These are phyloP conservation scores for Apodemus agrarius DNA, from an alignment of 2,797 vertebrate species.

Conservation along the genomic window DNA sequence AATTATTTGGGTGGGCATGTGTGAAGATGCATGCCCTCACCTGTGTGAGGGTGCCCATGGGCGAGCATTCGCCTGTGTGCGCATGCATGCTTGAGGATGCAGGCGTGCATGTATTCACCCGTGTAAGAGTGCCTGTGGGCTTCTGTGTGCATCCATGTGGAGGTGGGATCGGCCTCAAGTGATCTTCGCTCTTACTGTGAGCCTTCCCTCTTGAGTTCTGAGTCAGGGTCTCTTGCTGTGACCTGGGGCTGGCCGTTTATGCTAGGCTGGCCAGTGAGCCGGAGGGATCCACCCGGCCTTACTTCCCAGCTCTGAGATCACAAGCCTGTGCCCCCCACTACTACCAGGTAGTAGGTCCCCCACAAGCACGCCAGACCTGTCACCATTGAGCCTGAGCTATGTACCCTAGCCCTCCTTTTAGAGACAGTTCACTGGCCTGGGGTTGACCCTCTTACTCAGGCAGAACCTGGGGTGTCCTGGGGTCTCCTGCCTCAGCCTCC, in stretches of 20 bases:
- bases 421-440: not conserved
- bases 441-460: not conserved
- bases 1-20: too few relatives aligned
- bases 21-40: not conserved
- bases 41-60: not conserved
- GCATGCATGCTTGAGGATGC: not conserved
- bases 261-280: not conserved
- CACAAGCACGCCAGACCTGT: rapidly evolving
- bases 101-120: not conserved
- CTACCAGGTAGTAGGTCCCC: too few relatives aligned
- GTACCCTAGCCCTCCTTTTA: not conserved
- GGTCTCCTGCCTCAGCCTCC: not conserved
- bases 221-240: not conserved
- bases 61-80: not conserved
- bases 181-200: not conserved
- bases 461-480: not conserved
- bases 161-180: not conserved
- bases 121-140: not conserved
- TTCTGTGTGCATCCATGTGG: not conserved
- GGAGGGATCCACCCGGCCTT: not conserved
- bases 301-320: not conserved
- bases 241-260: not conserved
- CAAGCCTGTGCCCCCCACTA: not conserved
- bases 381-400: rapidly evolving
- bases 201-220: not conserved